These are phyloP conservation scores for Tiliqua scincoides DNA, from an alignment of 2,113 vertebrate genomes.

Conservation along the genomic window DNA sequence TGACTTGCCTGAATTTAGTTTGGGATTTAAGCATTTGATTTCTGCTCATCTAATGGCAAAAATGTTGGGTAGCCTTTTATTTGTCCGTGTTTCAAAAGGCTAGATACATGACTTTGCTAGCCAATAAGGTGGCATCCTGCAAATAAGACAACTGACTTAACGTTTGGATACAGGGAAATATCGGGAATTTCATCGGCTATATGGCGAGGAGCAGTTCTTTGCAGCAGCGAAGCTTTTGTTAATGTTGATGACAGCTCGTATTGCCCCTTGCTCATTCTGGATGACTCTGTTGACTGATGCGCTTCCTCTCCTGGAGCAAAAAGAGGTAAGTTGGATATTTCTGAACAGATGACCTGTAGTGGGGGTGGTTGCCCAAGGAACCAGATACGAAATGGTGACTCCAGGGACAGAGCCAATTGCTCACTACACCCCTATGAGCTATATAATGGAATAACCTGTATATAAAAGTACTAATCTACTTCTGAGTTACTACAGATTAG, in stretches of 20 bases:
- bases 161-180: constrained; percentile 83
- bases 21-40: not conserved
- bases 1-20: too few species aligned
- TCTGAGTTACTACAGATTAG: too few species aligned
- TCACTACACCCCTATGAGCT: too few species aligned
- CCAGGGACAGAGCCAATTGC: not conserved
- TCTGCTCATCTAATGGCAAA: not conserved
- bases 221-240: constrained; percentile 90
- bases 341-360: not conserved
- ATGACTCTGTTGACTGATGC: constrained; percentile 94
- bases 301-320: constrained; percentile 94
- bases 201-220: constrained; percentile 84
- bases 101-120: not conserved
- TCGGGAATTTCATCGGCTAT: constrained; percentile 94
- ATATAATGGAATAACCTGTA: not conserved
- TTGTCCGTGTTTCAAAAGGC: too few species aligned
- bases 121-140: not conserved
- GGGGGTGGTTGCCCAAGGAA: accelerated
- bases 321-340: constrained; percentile 79
- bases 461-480: not conserved
- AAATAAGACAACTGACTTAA: not conserved
- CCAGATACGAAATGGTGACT: not conserved
- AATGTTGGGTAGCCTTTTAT: not conserved
- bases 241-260: constrained; percentile 93
- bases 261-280: constrained; percentile 94